Conservation (phyloP, 2,113 vertebrate genomes). For the Prunella himalayana region DNA sequence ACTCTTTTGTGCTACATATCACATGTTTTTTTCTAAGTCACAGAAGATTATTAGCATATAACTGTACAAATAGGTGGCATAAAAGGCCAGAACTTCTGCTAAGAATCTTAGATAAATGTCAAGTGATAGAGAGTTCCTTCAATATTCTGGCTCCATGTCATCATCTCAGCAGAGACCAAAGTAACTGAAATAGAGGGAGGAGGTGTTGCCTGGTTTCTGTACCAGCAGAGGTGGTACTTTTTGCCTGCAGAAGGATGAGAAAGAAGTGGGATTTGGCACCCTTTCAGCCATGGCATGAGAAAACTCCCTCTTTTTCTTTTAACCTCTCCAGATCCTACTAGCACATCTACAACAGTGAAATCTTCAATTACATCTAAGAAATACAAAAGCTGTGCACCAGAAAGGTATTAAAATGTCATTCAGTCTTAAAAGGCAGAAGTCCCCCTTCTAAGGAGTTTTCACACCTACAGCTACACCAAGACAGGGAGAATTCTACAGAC, state of each 20-base stretch:
- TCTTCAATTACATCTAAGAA: background rate
- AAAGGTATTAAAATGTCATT: background rate
- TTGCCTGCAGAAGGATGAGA: background rate
- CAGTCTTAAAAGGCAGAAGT: background rate
- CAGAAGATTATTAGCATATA: background rate
- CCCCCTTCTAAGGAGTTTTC: background rate
- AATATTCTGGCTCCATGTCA: background rate
- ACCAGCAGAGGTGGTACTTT: background rate
- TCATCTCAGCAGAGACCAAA: background rate
- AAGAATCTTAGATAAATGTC: background rate
- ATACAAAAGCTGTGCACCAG: background rate
- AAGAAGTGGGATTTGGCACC: background rate
- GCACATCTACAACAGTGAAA: background rate
- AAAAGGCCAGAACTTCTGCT: background rate
- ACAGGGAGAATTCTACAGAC: background rate
- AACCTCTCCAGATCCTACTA: background rate
- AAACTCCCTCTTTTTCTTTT: background rate
- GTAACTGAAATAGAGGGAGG: background rate
- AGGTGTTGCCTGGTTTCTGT: background rate
- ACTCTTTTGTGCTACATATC: background rate
- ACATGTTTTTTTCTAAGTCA: background rate
- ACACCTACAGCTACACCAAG: background rate
- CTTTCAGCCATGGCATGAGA: background rate
- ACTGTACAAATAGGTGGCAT: background rate
- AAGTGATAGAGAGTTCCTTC: background rate